These are phyloP conservation scores for Neolamprologus ventralis DNA, from an alignment of 2,113 vertebrate species.

Conservation along the genomic window DNA sequence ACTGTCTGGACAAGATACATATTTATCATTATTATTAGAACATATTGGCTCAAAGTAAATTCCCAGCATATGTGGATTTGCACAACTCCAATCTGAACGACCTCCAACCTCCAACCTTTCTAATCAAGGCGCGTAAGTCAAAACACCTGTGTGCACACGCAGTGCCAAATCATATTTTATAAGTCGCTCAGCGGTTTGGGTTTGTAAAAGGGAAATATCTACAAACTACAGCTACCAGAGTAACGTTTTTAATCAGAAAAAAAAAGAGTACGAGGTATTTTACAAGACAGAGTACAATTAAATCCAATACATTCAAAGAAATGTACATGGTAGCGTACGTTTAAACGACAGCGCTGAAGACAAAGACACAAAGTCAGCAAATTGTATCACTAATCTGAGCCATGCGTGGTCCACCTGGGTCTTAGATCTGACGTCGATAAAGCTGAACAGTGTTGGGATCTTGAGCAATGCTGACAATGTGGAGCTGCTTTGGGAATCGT, in stretches of 20 bases:
- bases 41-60: neutral
- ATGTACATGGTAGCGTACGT: neutral
- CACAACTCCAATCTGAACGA: neutral
- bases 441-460: neutral
- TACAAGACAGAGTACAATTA: neutral
- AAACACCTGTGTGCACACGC: neutral
- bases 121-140: neutral
- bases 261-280: too few relatives aligned
- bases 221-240: neutral
- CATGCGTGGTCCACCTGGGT: neutral
- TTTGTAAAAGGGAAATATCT: neutral
- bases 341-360: neutral
- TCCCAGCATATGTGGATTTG: neutral
- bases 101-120: neutral
- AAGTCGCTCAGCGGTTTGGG: neutral
- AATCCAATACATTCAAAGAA: neutral
- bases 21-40: neutral
- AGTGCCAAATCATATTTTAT: neutral
- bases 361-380: neutral
- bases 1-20: neutral
- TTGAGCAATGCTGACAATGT: neutral
- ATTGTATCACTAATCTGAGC: neutral
- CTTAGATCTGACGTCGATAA: neutral
- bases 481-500: neutral
- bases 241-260: neutral